phyloP scores from a whole-genome alignment of 2,113 vertebrate species.

The Phylloscopus trochiloides region DNA sequence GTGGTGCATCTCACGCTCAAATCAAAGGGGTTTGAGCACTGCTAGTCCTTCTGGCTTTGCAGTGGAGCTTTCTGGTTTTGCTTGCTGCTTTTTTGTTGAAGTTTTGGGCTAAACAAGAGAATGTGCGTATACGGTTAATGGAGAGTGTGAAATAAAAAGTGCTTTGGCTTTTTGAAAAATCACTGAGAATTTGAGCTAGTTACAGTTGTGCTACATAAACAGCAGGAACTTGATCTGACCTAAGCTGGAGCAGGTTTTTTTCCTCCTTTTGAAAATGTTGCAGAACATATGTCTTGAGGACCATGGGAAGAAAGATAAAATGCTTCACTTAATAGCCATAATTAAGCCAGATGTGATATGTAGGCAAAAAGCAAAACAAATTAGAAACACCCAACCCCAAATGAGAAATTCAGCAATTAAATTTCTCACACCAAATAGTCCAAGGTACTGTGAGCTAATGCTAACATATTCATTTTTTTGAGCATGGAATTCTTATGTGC shows the following conservation, averaged over 20 bases:
- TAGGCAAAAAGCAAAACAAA: not conserved
- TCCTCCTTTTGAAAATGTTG: not conserved
- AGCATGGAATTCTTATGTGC: rapidly evolving
- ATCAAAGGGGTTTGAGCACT: not conserved
- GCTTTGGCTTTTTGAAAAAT: not conserved
- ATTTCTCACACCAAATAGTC: not conserved
- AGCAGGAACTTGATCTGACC: not conserved
- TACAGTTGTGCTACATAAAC: not conserved
- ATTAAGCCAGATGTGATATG: not conserved
- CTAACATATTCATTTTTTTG: not conserved
- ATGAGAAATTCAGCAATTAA: not conserved
- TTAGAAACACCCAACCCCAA: not conserved
- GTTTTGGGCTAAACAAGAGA: not conserved
- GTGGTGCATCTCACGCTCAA: not conserved
- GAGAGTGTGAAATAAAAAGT: not conserved
- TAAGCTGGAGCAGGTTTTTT: not conserved
- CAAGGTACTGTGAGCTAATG: not conserved
- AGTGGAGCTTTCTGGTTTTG: not conserved
- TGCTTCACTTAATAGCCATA: not conserved
- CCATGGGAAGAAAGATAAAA: not conserved
- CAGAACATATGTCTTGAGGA: not conserved
- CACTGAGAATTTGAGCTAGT: not conserved
- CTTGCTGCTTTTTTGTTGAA: not conserved
- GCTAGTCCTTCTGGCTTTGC: not conserved
- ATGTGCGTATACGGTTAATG: not conserved